Conservation (phyloP, 2,888 invertebrate genomes). For the Dynastes tityus region DNA sequence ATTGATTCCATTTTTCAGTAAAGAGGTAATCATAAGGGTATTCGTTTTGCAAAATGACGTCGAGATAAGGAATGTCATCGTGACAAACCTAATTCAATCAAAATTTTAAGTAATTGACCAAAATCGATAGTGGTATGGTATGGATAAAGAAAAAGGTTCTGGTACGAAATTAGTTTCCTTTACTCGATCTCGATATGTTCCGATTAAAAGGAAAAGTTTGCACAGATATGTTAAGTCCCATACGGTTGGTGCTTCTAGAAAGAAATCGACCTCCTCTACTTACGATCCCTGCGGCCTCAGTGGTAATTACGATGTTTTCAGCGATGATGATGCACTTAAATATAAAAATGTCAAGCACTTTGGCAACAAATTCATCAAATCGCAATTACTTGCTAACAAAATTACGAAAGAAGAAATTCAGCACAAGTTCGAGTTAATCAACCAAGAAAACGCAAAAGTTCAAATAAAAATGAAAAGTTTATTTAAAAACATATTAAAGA, state of each 20-base stretch:
- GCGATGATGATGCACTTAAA: slow-evolving; percentile 27
- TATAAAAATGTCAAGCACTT: slow-evolving; percentile 1
- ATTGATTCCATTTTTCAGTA: no score
- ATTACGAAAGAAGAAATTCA: slow-evolving; percentile 39
- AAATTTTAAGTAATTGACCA: slow-evolving; percentile 28
- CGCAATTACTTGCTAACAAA: slow-evolving; percentile 22
- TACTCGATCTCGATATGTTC: background rate
- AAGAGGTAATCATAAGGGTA: no score
- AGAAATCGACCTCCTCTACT: background rate
- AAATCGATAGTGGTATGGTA: background rate
- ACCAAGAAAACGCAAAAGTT: slow-evolving; percentile 43
- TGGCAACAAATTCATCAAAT: slow-evolving; percentile 14
- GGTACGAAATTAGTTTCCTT: slow-evolving; percentile 8
- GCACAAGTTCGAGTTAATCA: slow-evolving; percentile 42
- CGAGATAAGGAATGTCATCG: no score
- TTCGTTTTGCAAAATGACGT: background rate
- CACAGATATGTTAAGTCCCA: slow-evolving; percentile 3
- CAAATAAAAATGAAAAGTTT: slow-evolving; percentile 47
- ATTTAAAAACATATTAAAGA: slow-evolving; percentile 36
- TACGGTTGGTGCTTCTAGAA: background rate
- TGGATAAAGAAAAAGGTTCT: background rate
- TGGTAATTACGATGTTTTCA: slow-evolving; percentile 36
- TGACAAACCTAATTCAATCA: slow-evolving; percentile 8
- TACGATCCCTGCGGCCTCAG: slow-evolving; percentile 17
- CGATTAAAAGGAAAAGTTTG: slow-evolving; percentile 10